phyloP scores from a whole-genome alignment of 2,113 vertebrate genomes.

The Dromaius novaehollandiae region DNA sequence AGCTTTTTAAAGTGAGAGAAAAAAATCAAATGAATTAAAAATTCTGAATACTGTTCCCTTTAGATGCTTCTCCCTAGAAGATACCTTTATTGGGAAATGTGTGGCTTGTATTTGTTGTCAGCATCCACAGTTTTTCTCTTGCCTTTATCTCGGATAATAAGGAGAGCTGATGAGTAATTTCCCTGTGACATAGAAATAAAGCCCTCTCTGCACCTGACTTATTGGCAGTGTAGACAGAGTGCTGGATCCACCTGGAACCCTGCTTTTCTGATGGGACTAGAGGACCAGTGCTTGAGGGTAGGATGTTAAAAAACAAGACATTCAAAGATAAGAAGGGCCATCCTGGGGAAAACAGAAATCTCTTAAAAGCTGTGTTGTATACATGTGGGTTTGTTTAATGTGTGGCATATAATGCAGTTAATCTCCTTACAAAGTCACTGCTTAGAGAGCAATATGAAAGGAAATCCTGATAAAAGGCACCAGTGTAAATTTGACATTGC shows the following conservation, averaged over 20 bases:
- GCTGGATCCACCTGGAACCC: background rate
- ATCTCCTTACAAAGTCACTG: slow-evolving; percentile 57
- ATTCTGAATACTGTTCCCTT: background rate
- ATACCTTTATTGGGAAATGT: background rate
- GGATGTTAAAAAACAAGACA: background rate
- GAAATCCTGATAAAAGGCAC: slow-evolving; percentile 60
- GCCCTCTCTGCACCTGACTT: background rate
- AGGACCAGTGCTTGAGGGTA: background rate
- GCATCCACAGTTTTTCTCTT: background rate
- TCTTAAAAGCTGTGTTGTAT: slow-evolving; percentile 30
- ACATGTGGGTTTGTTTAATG: slow-evolving; percentile 58
- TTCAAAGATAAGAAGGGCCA: background rate
- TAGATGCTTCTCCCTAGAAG: background rate
- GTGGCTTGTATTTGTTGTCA: background rate
- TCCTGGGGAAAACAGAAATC: slow-evolving; percentile 3
- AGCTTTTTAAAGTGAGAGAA: background rate
- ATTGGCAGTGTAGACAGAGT: background rate
- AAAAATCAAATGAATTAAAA: background rate
- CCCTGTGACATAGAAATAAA: slow-evolving; percentile 34
- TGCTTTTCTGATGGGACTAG: background rate
- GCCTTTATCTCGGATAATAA: background rate
- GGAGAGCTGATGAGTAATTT: slow-evolving; percentile 30
- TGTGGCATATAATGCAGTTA: slow-evolving; percentile 57
- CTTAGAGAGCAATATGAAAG: slow-evolving; percentile 62
- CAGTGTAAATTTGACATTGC: slow-evolving; percentile 58